Evolutionary conservation across 2,797 vertebrate genomes (phyloP).

Genomic region (Pteronotus mesoamericanus): DNA sequence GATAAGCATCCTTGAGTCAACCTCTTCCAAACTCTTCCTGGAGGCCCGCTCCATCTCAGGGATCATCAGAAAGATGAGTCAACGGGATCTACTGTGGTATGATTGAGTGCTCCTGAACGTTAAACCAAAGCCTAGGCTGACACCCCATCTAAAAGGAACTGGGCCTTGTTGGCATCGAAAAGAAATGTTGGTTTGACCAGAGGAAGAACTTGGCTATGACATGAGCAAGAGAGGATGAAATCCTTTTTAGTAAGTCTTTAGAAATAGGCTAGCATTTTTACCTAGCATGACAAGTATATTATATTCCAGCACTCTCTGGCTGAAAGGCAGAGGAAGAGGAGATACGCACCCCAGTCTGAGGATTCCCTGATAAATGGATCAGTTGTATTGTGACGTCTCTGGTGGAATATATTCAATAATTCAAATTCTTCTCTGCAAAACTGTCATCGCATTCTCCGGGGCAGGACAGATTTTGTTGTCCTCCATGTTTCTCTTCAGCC

Average conservation of each 20-base stretch:
- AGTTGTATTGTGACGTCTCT: not conserved
- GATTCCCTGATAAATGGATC: not conserved
- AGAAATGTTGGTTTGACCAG: not conserved
- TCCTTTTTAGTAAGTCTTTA: not conserved
- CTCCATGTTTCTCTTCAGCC: not conserved
- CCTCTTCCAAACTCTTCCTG: not conserved
- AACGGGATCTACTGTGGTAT: not conserved
- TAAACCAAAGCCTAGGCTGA: not conserved
- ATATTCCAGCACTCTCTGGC: not conserved
- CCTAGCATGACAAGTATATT: not conserved
- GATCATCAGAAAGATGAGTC: not conserved
- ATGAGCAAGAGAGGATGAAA: not conserved
- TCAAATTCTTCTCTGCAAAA: not conserved
- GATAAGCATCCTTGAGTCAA: not conserved
- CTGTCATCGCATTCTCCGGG: not conserved
- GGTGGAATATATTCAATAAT: not conserved
- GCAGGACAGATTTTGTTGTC: not conserved
- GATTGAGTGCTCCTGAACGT: not conserved
- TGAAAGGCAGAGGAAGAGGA: not conserved
- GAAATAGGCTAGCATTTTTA: not conserved
- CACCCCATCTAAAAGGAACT: not conserved
- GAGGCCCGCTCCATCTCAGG: not conserved
- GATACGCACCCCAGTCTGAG: not conserved
- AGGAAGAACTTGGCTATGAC: not conserved
- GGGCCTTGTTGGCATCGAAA: not conserved